Conservation (phyloP, 2,113 vertebrate genomes). For the Clupea harengus region DNA sequence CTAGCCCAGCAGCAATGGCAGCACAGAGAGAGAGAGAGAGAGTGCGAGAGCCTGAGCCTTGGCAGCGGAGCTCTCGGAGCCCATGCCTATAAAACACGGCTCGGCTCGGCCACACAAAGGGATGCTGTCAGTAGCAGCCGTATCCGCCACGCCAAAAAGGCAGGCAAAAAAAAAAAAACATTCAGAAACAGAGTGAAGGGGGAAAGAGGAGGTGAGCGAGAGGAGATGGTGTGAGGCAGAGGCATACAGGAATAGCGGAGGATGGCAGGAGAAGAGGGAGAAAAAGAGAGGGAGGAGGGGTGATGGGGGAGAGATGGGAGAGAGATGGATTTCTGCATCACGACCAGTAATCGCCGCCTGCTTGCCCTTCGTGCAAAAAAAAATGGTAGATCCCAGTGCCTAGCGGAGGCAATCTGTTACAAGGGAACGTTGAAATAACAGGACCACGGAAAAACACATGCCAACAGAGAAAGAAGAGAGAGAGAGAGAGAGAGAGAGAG, state of each 20-base stretch:
- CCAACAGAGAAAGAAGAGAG: neutral
- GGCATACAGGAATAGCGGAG: neutral
- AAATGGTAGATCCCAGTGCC: constrained; percentile 59
- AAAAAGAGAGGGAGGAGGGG: neutral
- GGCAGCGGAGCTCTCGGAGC: neutral
- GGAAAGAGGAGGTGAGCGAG: constrained; percentile 10
- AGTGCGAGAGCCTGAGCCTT: neutral
- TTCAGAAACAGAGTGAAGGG: neutral
- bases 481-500: constrained; percentile 3
- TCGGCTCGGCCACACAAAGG: neutral
- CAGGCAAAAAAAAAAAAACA: neutral
- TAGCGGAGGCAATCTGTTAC: constrained; percentile 55
- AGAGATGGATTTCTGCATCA: constrained; percentile 43
- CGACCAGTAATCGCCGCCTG: constrained; percentile 48
- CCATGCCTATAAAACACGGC: neutral
- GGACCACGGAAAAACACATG: neutral
- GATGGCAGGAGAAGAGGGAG: neutral
- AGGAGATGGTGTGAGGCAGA: neutral
- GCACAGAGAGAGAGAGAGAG: neutral
- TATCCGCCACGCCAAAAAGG: constrained; percentile 4
- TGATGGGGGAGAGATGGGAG: neutral
- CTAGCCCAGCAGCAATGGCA: constrained; percentile 25
- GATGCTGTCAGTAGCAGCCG: neutral
- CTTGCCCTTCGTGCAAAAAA: constrained; percentile 27
- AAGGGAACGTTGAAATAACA: constrained; percentile 57